Conservation (phyloP, 2,888 invertebrate genomes). For the Aphrophora alni region DNA sequence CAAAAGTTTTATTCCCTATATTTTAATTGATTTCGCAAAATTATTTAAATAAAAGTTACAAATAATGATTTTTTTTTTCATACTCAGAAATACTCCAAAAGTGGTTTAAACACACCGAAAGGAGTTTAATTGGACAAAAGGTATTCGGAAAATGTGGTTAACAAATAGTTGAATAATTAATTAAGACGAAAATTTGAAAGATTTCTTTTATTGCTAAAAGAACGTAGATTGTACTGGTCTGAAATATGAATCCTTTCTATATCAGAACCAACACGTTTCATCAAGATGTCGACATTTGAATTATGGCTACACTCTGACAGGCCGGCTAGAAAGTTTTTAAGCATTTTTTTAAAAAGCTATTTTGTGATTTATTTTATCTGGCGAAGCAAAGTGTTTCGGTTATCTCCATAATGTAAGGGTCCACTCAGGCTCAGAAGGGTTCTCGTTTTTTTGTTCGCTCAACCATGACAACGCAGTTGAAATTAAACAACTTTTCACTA, state of each 20-base stretch:
- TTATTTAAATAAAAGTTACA: too few relatives aligned
- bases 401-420: neutral
- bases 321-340: neutral
- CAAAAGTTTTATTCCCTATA: too few relatives aligned
- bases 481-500: constrained; percentile 38
- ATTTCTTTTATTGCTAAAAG: too few relatives aligned
- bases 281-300: neutral
- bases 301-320: constrained; percentile 9
- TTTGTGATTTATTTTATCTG: constrained; percentile 6
- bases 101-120: too few relatives aligned
- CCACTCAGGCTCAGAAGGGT: neutral
- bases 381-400: neutral
- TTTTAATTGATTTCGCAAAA: too few relatives aligned
- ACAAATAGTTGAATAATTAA: neutral
- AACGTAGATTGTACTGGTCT: neutral
- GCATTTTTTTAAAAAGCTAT: constrained; percentile 9
- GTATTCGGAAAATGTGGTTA: neutral
- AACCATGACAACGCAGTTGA: constrained; percentile 13
- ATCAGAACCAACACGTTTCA: neutral
- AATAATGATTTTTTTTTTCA: too few relatives aligned
- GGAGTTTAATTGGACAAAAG: neutral
- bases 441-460: neutral
- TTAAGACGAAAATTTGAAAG: too few relatives aligned
- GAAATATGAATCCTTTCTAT: neutral
- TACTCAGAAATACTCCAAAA: too few relatives aligned